phyloP scores from a whole-genome alignment of 2,797 vertebrate species.

The Cichlasoma orientale region DNA sequence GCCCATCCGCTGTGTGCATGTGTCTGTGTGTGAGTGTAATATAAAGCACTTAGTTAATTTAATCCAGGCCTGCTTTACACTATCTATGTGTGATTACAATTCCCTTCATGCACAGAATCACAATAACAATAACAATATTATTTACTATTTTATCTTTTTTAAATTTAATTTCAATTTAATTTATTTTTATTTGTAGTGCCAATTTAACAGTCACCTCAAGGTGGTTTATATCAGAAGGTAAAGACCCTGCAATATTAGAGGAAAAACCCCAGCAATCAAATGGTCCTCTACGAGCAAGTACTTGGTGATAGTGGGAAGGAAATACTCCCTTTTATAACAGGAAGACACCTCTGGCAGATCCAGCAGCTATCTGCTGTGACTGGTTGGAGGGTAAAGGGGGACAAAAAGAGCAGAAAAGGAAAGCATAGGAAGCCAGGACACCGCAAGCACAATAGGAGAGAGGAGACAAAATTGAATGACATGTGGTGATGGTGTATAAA shows the following conservation, averaged over 20 bases:
- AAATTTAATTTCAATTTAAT: neutral
- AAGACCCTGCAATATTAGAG: neutral
- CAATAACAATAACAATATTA: slow-evolving; percentile 10
- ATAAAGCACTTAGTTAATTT: slow-evolving; percentile 54
- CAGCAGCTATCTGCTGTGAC: accelerated
- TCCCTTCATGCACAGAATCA: slow-evolving; percentile 26
- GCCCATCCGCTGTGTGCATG: neutral
- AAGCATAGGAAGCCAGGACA: neutral
- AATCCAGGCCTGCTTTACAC: slow-evolving; percentile 23
- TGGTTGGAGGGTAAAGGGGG: neutral
- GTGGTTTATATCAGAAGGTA: neutral
- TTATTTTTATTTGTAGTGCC: neutral
- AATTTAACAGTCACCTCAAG: neutral
- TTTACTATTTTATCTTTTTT: neutral
- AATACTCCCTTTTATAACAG: neutral
- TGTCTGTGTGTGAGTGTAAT: neutral
- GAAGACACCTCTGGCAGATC: accelerated
- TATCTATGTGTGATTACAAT: slow-evolving; percentile 36
- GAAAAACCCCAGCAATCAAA: neutral
- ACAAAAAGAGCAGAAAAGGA: too few species aligned
- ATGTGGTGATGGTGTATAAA: accelerated
- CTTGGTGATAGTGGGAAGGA: neutral
- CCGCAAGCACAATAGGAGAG: neutral
- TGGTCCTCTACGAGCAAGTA: neutral
- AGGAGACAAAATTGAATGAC: neutral